phyloP scores from a whole-genome alignment of 2,888 invertebrate genomes.

The Leucozona laternaria region DNA sequence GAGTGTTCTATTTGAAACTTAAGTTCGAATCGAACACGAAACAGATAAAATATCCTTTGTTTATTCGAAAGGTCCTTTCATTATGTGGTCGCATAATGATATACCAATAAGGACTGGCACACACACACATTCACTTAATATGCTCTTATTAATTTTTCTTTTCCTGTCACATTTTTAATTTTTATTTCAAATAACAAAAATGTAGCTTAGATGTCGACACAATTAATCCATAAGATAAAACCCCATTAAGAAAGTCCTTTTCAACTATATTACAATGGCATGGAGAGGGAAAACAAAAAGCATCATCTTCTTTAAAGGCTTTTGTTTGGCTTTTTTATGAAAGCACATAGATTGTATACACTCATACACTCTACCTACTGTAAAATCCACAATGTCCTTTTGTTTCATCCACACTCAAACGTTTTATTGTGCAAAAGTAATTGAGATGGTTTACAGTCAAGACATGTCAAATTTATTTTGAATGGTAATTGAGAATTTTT shows the following conservation, averaged over 20 bases:
- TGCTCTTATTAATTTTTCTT: background rate
- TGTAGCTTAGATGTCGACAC: background rate
- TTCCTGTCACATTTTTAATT: background rate
- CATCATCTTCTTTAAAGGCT: background rate
- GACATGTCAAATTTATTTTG: conserved; percentile 9
- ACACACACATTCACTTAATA: background rate
- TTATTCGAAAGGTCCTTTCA: background rate
- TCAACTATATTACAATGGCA: background rate
- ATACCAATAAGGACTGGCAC: background rate
- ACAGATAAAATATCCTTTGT: too few relatives aligned
- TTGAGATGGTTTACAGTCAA: conserved; percentile 11
- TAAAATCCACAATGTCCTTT: conserved; percentile 2
- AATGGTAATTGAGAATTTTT: background rate
- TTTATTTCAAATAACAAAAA: background rate
- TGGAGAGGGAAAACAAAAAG: background rate
- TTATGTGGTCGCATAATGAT: background rate
- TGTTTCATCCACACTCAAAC: conserved; percentile 7
- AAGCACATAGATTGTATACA: background rate
- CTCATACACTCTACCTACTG: background rate
- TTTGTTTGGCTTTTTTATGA: conserved; percentile 1
- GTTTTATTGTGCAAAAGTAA: conserved; percentile 10
- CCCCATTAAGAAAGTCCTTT: background rate
- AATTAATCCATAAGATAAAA: background rate
- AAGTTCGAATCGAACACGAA: too few relatives aligned
- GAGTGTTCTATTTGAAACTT: too few relatives aligned